phyloP scores from a whole-genome alignment of 64 coral and sea anemone genomes.

The Montipora cactus region DNA sequence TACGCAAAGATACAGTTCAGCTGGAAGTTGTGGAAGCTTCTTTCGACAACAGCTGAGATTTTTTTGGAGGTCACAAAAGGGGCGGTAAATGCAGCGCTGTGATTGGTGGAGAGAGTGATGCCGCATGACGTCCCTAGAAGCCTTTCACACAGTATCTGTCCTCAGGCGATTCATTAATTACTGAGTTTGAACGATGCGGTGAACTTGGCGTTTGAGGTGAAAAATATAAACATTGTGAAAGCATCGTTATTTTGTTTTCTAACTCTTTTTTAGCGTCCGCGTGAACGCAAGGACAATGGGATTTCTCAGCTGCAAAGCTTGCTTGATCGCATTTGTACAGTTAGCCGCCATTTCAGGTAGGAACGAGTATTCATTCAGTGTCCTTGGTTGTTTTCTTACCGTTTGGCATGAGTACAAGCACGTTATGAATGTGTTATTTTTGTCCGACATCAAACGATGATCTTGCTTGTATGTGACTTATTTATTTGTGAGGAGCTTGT shows the following conservation, averaged over 20 bases:
- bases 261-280: background rate
- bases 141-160: background rate
- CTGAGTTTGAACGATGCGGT: constrained; percentile 27
- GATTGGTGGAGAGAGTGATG: constrained; percentile 10
- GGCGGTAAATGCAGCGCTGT: background rate
- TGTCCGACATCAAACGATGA: background rate
- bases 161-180: constrained; percentile 35
- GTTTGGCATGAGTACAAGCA: constrained; percentile 5
- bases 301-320: constrained; percentile 7
- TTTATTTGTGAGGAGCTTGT: background rate
- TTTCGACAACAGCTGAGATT: constrained; percentile 31
- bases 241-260: background rate
- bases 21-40: too few species aligned
- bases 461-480: constrained; percentile 4
- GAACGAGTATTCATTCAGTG: background rate
- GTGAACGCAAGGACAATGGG: constrained; percentile 22
- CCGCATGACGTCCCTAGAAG: constrained; percentile 18
- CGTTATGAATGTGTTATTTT: background rate
- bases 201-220: constrained; percentile 1
- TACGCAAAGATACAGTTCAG: background rate
- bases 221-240: background rate
- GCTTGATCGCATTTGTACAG: constrained; percentile 22
- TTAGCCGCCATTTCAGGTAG: constrained; percentile 41
- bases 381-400: background rate
- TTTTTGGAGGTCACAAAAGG: background rate